Evolutionary conservation across 2,113 vertebrate species (phyloP).

Genomic region (Actenoides lindsayi): DNA sequence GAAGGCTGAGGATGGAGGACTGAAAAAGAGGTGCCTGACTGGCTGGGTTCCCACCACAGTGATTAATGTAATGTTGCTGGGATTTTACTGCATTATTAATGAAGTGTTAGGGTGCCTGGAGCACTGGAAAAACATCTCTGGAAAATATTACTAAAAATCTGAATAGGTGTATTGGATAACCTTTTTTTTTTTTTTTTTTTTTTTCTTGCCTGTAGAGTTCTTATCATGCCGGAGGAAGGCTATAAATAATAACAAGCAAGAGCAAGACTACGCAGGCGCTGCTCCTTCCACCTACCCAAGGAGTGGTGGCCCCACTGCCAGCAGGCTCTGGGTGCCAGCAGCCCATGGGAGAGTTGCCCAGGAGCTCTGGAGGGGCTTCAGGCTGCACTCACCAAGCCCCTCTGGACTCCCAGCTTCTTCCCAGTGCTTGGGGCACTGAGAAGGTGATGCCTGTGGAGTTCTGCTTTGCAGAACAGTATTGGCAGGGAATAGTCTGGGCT

Average conservation of each 20-base stretch:
- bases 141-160: conserved; percentile 55
- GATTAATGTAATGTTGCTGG: conserved; percentile 61
- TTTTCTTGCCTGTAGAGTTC: not conserved
- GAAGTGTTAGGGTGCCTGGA: conserved; percentile 51
- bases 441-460: not conserved
- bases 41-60: conserved; percentile 45
- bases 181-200: not conserved
- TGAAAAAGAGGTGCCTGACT: conserved; percentile 65
- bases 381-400: not conserved
- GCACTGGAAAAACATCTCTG: conserved; percentile 52
- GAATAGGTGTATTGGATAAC: conserved; percentile 27
- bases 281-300: not conserved
- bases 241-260: not conserved
- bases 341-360: rapidly evolving
- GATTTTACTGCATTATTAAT: conserved; percentile 69
- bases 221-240: not conserved
- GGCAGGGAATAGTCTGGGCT: not conserved
- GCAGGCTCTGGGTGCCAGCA: not conserved
- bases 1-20: conserved; percentile 37
- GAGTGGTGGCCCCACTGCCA: rapidly evolving
- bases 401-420: not conserved
- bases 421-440: not conserved
- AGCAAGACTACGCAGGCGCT: not conserved
- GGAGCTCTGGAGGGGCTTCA: rapidly evolving
- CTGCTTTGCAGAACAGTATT: not conserved